Conservation (phyloP, 1,140 invertebrate genomes). For the Venturia canescens region DNA sequence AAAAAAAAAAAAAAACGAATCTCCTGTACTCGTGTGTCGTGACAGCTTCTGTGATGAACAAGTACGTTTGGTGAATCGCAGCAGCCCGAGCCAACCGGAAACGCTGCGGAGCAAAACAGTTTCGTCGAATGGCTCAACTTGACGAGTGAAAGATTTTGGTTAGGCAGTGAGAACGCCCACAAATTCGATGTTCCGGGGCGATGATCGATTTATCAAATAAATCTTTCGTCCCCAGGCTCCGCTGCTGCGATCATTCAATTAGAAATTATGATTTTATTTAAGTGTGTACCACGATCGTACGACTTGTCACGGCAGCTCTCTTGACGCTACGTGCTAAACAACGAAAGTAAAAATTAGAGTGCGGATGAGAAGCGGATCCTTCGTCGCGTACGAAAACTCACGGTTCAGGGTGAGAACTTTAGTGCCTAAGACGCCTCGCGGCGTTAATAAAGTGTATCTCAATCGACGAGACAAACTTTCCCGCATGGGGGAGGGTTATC, state of each 20-base stretch:
- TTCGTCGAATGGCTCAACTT: slow-evolving; percentile 3
- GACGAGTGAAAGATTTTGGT: not conserved
- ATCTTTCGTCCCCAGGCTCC: slow-evolving; percentile 56
- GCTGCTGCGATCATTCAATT: slow-evolving; percentile 61
- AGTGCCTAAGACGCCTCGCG: slow-evolving; percentile 55
- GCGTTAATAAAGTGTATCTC: slow-evolving; percentile 64
- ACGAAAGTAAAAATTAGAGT: not conserved
- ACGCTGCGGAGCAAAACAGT: not conserved
- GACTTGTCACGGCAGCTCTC: slow-evolving; percentile 71
- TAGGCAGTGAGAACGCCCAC: too few relatives aligned
- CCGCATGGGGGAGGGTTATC: slow-evolving; percentile 34
- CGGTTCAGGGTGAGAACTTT: slow-evolving; percentile 30
- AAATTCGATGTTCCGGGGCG: slow-evolving; percentile 1
- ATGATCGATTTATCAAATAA: not conserved
- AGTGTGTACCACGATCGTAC: slow-evolving; percentile 33
- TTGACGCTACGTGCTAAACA: slow-evolving; percentile 38
- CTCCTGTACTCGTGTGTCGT: slow-evolving; percentile 14
- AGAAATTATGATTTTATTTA: slow-evolving; percentile 27
- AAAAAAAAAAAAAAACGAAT: slow-evolving; percentile 10
- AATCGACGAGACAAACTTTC: slow-evolving; percentile 61
- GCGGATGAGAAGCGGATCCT: not conserved
- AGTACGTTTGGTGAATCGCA: slow-evolving; percentile 55
- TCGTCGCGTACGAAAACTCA: slow-evolving; percentile 17
- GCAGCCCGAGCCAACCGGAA: slow-evolving; percentile 62
- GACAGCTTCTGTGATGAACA: slow-evolving; percentile 72